Evolutionary conservation across 2,888 invertebrate species (phyloP).

Genomic region (Drosophila infuscata): DNA sequence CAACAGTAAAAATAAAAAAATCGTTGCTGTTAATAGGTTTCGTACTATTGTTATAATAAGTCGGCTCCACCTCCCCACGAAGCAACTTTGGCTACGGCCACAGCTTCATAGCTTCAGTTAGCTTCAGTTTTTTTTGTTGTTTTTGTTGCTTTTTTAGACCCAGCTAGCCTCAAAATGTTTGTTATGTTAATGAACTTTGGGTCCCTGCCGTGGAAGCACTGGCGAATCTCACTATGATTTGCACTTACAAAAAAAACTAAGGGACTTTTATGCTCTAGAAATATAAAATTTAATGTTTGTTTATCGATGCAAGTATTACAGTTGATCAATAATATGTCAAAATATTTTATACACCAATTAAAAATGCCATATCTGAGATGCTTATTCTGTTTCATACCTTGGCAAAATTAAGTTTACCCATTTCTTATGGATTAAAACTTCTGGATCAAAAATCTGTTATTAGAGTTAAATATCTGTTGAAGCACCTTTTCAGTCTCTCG

Average conservation of each 20-base stretch:
- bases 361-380: too few species aligned
- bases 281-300: too few species aligned
- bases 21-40: slow-evolving; percentile 78
- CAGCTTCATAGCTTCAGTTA: not conserved
- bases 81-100: slow-evolving; percentile 2
- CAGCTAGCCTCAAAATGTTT: slow-evolving; percentile 65
- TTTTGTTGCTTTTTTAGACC: slow-evolving; percentile 2
- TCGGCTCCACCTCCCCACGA: slow-evolving; percentile 60
- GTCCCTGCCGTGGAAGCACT: slow-evolving; percentile 22
- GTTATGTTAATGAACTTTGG: slow-evolving; percentile 81
- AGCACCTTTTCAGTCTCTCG: not conserved
- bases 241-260: not conserved
- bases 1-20: slow-evolving; percentile 71
- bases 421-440: not conserved
- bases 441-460: not conserved
- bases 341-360: not conserved
- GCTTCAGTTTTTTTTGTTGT: slow-evolving; percentile 1
- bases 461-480: not conserved
- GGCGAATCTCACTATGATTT: slow-evolving; percentile 31
- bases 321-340: not conserved
- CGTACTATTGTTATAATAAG: slow-evolving; percentile 79
- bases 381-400: too few species aligned
- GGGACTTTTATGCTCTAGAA: not conserved
- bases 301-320: too few species aligned
- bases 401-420: not conserved